Evolutionary conservation across 2,888 invertebrate species (phyloP), one percentile per base, ranked within the genome.

Genomic region (Nymphalis c-album): DNA sequence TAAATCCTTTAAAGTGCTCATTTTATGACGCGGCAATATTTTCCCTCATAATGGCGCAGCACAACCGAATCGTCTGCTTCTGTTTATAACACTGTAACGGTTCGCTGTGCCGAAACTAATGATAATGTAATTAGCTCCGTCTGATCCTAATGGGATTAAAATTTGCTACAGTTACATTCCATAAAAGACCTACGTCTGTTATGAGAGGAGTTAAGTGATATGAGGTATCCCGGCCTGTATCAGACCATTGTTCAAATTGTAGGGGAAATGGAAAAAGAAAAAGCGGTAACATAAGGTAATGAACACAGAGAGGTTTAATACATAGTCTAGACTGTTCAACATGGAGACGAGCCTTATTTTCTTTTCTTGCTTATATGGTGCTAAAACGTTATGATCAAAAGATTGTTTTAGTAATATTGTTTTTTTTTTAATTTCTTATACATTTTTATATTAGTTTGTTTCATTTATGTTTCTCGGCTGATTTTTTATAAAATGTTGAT

Each of bases 41-140:
- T 63, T 68, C 65, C 60, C 64, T 63, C 64, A 65, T 70, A 68
- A 68, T 65, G 55, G 55, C 55, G 35, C 35, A 40, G 53, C 55
- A n/a, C 22, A 64, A 65, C 65, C 53, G 57, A 57, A 57, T 57
- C 64, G 71, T 55, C 64, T 63, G 70, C 59, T 62, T 62, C 68
- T 72, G 73, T 74, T 74, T 73, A 64, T 70, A 69, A 70, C 78
- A 73, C 77, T 74, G 76, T 78, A 74, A 77, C 81, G 77, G 82
- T 72, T 78, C 84, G 81, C 74, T 81, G 82, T 82, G 74, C 80
- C 81, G 83, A 83, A 81, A 82, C 82, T 85, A 85, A 86, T 82
- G 83, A 76, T 85, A 86, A 86, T 86, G 83, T 85, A 86, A 85
- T 85, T 86, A 86, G 75, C 75, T 69, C 72, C 66, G 73, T 73